Evolutionary conservation across 2,888 invertebrate genomes (phyloP).

Genomic region (Xylota segnis): DNA sequence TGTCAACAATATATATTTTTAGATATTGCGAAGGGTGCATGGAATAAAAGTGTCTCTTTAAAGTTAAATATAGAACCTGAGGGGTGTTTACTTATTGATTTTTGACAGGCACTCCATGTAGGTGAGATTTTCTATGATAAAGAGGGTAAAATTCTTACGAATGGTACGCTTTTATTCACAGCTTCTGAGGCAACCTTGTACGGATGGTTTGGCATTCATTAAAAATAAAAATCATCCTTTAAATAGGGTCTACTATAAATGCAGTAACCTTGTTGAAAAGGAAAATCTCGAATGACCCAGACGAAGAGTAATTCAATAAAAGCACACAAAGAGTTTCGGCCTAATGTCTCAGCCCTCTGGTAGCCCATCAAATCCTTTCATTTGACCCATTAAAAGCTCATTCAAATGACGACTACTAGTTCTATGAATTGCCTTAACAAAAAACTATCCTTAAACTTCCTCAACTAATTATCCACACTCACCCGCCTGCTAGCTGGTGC

Average conservation of each 20-base stretch:
- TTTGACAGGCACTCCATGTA: neutral
- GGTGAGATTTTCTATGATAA: neutral
- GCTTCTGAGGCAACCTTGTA: too few relatives aligned
- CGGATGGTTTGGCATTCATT: neutral
- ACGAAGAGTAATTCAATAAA: neutral
- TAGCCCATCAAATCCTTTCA: slow-evolving; percentile 11
- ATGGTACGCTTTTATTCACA: neutral
- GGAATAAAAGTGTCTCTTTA: neutral
- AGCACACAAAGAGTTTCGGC: neutral
- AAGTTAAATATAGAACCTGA: neutral
- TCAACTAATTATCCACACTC: slow-evolving; percentile 60
- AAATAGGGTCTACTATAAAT: neutral
- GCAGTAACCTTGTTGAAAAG: neutral
- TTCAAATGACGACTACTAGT: slow-evolving; percentile 43
- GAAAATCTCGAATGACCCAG: neutral
- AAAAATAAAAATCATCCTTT: neutral
- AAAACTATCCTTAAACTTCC: slow-evolving; percentile 57
- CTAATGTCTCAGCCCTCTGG: slow-evolving; percentile 2
- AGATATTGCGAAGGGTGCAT: neutral
- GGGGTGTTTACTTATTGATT: slow-evolving; percentile 3
- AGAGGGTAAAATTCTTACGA: neutral
- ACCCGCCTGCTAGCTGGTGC: slow-evolving; percentile 13
- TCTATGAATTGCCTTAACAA: slow-evolving; percentile 10
- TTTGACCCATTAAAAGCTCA: slow-evolving; percentile 52
- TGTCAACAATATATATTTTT: slow-evolving; percentile 18